Conservation (phyloP, 2,888 invertebrate genomes). For the Xylophagus ater region DNA sequence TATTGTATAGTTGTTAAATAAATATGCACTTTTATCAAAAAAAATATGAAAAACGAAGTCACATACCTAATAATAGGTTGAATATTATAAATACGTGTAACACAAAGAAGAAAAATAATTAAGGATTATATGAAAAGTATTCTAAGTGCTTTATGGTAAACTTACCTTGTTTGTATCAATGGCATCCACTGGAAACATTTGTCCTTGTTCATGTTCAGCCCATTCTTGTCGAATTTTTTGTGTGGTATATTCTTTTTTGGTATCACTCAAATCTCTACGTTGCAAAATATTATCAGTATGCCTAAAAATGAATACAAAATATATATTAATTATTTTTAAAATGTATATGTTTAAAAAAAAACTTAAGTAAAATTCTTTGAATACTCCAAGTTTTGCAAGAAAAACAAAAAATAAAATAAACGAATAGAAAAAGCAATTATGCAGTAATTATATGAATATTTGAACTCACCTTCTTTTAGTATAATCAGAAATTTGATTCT, state of each 20-base stretch:
- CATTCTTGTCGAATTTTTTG: slow-evolving; percentile 39
- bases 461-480: slow-evolving; percentile 33
- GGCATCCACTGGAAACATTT: slow-evolving; percentile 31
- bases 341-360: neutral
- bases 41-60: too few species aligned
- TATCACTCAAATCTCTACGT: slow-evolving; percentile 30
- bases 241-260: slow-evolving; percentile 36
- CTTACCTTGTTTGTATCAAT: slow-evolving; percentile 24
- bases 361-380: slow-evolving; percentile 1
- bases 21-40: too few species aligned
- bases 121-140: too few species aligned
- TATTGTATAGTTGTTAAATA: too few species aligned
- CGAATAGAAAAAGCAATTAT: too few species aligned
- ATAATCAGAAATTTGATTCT: slow-evolving; percentile 57
- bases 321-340: neutral
- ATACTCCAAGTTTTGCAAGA: neutral
- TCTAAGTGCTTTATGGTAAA: too few species aligned
- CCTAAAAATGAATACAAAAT: slow-evolving; percentile 30
- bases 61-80: too few species aligned
- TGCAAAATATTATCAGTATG: slow-evolving; percentile 46
- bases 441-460: neutral
- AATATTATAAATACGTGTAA: too few species aligned
- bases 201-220: slow-evolving; percentile 38
- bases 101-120: too few species aligned
- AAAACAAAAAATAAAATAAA: neutral